Conservation (phyloP, 2,113 vertebrate genomes). For the Oncorhynchus keta region DNA sequence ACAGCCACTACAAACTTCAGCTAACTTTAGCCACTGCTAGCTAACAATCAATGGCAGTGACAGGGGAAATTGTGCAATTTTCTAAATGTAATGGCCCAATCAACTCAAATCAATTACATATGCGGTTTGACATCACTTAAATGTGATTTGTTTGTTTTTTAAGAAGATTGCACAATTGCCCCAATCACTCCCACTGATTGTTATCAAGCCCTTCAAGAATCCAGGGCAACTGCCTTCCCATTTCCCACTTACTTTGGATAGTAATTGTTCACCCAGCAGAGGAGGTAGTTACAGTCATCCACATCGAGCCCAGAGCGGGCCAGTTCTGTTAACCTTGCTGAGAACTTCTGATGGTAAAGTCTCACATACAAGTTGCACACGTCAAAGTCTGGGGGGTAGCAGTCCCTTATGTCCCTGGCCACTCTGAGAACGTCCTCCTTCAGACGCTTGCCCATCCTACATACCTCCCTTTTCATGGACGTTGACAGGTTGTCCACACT, state of each 20-base stretch:
- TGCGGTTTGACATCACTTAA: too few species aligned
- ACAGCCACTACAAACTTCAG: too few species aligned
- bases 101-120: too few species aligned
- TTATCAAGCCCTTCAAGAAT: not conserved
- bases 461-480: slow-evolving; percentile 71
- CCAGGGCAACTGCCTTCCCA: not conserved
- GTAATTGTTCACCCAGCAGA: slow-evolving; percentile 78
- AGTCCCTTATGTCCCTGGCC: slow-evolving; percentile 66
- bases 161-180: too few species aligned
- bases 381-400: slow-evolving; percentile 78
- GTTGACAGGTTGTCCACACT: slow-evolving; percentile 50
- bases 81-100: too few species aligned
- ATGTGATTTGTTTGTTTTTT: too few species aligned
- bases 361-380: slow-evolving; percentile 77
- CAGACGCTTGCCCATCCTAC: slow-evolving; percentile 76
- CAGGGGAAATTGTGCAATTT: too few species aligned
- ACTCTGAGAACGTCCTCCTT: slow-evolving; percentile 80
- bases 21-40: too few species aligned
- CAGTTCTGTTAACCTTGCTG: slow-evolving; percentile 56
- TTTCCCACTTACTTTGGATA: slow-evolving; percentile 71
- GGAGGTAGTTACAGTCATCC: slow-evolving; percentile 78
- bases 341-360: slow-evolving; percentile 80
- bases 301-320: slow-evolving; percentile 63
- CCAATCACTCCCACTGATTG: too few species aligned
- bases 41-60: too few species aligned